Base-by-base conservation (phyloP, 1,140 invertebrate species). In the Eupristina koningsbergeri region DNA sequence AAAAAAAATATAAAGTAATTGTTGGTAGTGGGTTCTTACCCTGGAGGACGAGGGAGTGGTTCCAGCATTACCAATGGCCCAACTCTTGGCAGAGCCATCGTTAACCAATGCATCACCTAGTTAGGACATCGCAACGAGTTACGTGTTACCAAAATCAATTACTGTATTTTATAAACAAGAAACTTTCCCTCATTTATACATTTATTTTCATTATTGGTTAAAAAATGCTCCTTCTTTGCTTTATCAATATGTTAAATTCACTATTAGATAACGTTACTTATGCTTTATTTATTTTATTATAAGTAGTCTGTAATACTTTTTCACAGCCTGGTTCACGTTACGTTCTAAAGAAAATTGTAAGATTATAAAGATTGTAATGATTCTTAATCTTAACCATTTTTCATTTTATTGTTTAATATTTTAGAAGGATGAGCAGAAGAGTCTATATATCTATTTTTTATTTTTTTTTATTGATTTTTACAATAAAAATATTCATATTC, bases 21-120 rank as follows among this genome's bases (percentile, higher is more conserved):
- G 90, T 92, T 91, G 90, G 90, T 91, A 92, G 91, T 89, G 92
- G 92, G 93, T 90, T 93, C 93, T 94, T 94, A 94, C 93, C 93
- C 93, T 94, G 92, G 93, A 94, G 92, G 93, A 94, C 88, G 92
- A 92, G 92, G 92, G 91, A 90, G 91, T 89, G 87, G 89, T 92
- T 92, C 92, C 92, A 89, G 92, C 90, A 90, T 89, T 93, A 90
- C 91, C 91, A 92, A 92, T 92, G 89, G 91, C 91, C 92, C 92
- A 93, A 89, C 91, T 92, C 89, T 93, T 92, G 87, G 89, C 91
- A 90, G 92, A 91, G 91, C 92, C 91, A 92, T 93, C 92, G 89
- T 88, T 93, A 93, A 91, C 90, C 92, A 92, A 91, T 91, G 92
- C 90, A 91, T 93, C 92, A 92, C 92, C 91, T 92, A 92, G 88